Evolutionary conservation across 23 tunicate species (phyloP), one percentile per base, ranked within the genome.

Genomic region (Trididemnum miniatum): DNA sequence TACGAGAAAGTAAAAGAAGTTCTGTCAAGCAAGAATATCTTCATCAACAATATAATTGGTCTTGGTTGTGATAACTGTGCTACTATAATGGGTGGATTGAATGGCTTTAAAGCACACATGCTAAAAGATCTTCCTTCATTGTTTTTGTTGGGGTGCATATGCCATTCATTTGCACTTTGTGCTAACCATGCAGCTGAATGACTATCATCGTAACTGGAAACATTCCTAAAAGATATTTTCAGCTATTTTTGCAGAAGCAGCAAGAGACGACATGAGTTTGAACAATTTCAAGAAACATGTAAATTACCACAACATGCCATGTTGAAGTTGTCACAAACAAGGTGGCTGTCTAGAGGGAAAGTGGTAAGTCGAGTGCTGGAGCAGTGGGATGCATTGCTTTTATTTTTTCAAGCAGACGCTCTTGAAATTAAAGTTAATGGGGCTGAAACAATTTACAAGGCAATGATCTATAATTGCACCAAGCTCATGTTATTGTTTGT

Each of bases 161-260:
- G 79, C 59, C 79, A 73, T 39, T 73, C 59, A 15, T 73, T 73
- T 73, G 79, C 57, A 37, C 79, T 38, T 18, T 73, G 79, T 40
- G 59, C 79, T 37, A 73, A 73, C 59, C 24, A 73, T 24, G 79
- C 75, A 12, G 29, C 37, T 37, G 31, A 24, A 28, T 37, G 57
- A 37, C 59, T 73, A 59, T 59, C 79, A 37, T 39, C 79, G 9
- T 73, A 26, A 28, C 29, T 39, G 9, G 79, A 73, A 39, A 40
- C 31, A 20, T 73, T 73, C 30, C 1, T 73, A 15, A 73, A 30
- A 15, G n/a, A 69, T 69, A 28, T 73, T 26, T 37, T 26, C 7
- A 9, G 28, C 20, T 73, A 37, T 73, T 73, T 73, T 73, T 9
- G 59, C 38, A 57, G 29, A 12, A 62, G 67, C 67, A 62, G 67